phyloP scores from a whole-genome alignment of 2,113 vertebrate genomes.

The Ahaetulla prasina region DNA sequence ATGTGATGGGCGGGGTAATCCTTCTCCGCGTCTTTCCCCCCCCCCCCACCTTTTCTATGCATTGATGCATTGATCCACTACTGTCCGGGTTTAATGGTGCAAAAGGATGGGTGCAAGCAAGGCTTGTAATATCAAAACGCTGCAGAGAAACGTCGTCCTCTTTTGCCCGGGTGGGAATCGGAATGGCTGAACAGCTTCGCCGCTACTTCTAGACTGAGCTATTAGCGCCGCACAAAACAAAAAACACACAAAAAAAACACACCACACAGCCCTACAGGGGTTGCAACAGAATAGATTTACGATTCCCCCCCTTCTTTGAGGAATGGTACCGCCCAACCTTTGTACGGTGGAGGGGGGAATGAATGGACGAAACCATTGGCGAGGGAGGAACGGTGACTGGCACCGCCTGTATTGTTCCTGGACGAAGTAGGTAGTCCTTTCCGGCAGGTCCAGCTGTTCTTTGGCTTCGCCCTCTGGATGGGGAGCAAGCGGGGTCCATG shows the following conservation, averaged over 20 bases:
- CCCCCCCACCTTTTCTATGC: not conserved
- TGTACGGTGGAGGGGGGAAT: not conserved
- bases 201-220: not conserved
- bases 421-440: not conserved
- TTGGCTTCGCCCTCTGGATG: not conserved
- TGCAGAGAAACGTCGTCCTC: too few species aligned
- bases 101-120: not conserved
- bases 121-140: constrained; percentile 20
- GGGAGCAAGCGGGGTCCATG: not conserved
- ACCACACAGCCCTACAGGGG: not conserved
- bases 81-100: not conserved
- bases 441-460: not conserved
- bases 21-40: not conserved
- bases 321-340: not conserved
- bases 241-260: not conserved
- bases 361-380: not conserved
- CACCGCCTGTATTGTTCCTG: not conserved
- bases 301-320: not conserved
- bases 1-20: not conserved
- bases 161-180: not conserved
- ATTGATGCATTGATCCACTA: not conserved
- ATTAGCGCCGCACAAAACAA: too few species aligned
- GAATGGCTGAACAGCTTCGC: not conserved
- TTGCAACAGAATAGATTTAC: not conserved
- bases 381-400: too few species aligned